A percentile compares a stretch with the other conserved stretches of the same genome.
Evolutionary conservation across 2,113 vertebrate genomes (phyloP).

Genomic region (Mesocricetus auratus): DNA sequence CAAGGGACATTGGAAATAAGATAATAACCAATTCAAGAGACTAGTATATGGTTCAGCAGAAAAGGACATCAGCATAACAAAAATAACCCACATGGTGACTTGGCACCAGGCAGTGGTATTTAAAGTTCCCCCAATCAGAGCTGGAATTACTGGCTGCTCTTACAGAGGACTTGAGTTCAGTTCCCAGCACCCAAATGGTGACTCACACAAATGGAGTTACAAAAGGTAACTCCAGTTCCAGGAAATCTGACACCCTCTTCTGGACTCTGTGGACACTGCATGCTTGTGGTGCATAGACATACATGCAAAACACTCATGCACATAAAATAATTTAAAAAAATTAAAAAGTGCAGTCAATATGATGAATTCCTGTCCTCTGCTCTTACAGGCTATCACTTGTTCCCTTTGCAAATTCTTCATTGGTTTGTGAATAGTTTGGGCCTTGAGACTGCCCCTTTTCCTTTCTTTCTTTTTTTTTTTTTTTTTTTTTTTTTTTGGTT

Average conservation of each 20-base stretch:
- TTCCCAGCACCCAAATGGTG: neutral
- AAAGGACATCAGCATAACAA: neutral
- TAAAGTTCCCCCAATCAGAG: neutral
- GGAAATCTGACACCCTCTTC: neutral
- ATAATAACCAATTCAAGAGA: neutral
- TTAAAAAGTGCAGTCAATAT: neutral
- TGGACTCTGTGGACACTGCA: no score
- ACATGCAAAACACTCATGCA: neutral
- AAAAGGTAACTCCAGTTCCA: neutral
- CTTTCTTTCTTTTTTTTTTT: no score
- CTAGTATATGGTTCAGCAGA: neutral
- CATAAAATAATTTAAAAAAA: neutral
- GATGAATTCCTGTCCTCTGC: neutral
- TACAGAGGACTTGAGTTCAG: neutral
- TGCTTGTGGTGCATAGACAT: neutral
- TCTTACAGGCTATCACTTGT: neutral
- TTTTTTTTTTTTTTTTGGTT: no score
- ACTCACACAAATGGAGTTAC: no score
- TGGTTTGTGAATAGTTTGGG: no score
- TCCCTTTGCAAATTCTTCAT: neutral
- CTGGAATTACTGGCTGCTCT: neutral
- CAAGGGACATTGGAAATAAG: neutral
- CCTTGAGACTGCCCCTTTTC: neutral
- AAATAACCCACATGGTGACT: neutral
- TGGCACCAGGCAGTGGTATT: neutral